phyloP scores from a whole-genome alignment of 2,113 vertebrate species.

The Chionodraco myersi region DNA sequence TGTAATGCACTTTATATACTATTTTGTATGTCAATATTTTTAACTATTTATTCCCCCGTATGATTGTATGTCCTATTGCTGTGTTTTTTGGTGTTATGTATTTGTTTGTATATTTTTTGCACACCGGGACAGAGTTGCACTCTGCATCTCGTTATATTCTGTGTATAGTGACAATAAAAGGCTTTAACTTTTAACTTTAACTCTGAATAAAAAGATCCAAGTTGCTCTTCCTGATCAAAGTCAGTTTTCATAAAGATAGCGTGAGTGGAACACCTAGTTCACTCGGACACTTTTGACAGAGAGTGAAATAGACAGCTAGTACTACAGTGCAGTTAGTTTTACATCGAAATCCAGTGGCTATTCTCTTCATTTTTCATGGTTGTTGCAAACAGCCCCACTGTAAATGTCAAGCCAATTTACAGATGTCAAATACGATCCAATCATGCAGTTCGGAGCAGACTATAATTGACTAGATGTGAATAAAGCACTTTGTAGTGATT shows the following conservation, averaged over 20 bases:
- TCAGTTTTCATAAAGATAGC: slow-evolving; percentile 33
- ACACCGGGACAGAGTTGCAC: no score
- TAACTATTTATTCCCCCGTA: no score
- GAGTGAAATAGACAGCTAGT: slow-evolving; percentile 24
- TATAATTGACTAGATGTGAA: slow-evolving; percentile 18
- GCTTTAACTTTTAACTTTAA: no score
- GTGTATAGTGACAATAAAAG: no score
- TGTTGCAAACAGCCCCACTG: not conserved
- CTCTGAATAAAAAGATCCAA: slow-evolving; percentile 12
- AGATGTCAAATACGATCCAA: slow-evolving; percentile 23
- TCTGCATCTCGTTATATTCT: no score
- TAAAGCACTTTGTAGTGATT: slow-evolving; percentile 3
- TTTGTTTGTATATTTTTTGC: no score
- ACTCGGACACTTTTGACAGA: slow-evolving; percentile 8
- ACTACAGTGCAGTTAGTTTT: slow-evolving; percentile 5
- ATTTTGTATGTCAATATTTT: no score
- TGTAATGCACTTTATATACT: no score
- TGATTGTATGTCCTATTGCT: no score
- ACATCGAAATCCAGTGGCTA: slow-evolving; percentile 22
- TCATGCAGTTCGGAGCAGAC: slow-evolving; percentile 8
- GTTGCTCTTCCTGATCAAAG: slow-evolving; percentile 27
- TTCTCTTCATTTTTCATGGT: slow-evolving; percentile 27
- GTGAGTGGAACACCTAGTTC: slow-evolving; percentile 22
- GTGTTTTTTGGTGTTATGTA: no score
- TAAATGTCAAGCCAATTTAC: slow-evolving; percentile 34